Evolutionary conservation across 2,888 invertebrate species (phyloP).

Genomic region (Tetramorium bicarinatum): DNA sequence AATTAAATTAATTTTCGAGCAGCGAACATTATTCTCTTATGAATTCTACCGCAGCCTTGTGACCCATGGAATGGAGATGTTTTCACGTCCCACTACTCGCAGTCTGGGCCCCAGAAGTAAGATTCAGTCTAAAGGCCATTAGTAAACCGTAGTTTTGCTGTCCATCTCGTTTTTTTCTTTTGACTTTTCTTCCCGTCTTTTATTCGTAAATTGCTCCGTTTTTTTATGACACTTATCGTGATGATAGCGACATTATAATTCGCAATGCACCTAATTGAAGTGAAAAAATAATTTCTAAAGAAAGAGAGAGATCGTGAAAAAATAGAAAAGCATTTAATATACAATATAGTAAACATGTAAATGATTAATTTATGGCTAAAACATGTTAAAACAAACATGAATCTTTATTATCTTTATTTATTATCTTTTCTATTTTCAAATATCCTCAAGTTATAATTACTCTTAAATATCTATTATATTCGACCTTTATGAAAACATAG

Average conservation of each 20-base stretch:
- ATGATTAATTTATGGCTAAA: neutral
- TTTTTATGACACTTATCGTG: constrained; percentile 52
- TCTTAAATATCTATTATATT: neutral
- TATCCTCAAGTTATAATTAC: neutral
- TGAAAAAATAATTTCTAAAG: neutral
- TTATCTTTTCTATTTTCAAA: neutral
- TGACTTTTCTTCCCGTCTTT: constrained; percentile 59
- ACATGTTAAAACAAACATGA: neutral
- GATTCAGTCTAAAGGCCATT: constrained; percentile 72
- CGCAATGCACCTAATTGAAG: neutral
- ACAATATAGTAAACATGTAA: neutral
- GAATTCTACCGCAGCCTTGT: constrained; percentile 80
- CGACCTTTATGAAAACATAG: neutral
- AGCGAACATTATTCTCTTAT: constrained; percentile 83
- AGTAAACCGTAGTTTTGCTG: constrained; percentile 73
- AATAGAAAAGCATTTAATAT: neutral
- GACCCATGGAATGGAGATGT: constrained; percentile 81
- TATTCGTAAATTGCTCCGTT: constrained; percentile 43
- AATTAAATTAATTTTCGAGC: constrained; percentile 85
- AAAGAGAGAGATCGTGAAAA: neutral
- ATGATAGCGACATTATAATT: constrained; percentile 27
- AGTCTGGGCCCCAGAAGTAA: constrained; percentile 66
- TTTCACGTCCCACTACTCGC: constrained; percentile 75
- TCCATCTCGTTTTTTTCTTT: constrained; percentile 62
- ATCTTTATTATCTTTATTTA: neutral